phyloP scores from a whole-genome alignment of 2,888 invertebrate genomes.

The Drosophila lacicola region DNA sequence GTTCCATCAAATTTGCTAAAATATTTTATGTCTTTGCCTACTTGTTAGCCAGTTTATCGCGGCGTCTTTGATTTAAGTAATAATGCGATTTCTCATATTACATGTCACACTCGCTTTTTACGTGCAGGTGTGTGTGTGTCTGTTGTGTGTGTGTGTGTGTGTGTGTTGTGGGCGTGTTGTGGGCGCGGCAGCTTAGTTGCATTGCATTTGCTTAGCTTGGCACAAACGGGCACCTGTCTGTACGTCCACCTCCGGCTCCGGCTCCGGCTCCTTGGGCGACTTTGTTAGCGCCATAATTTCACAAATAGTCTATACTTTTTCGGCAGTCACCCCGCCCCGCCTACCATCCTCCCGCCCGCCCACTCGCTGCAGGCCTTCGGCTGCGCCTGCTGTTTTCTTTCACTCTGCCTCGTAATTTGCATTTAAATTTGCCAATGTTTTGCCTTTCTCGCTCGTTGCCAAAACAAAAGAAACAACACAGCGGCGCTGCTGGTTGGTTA shows the following conservation, averaged over 20 bases:
- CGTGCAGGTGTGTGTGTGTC: background rate
- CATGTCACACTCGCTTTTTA: background rate
- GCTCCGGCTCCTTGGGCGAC: background rate
- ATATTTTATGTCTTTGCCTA: conserved; percentile 5
- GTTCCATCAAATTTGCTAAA: conserved; percentile 18
- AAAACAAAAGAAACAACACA: conserved; percentile 58
- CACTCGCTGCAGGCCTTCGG: conserved; percentile 1
- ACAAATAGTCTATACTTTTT: conserved; percentile 62
- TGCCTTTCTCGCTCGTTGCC: conserved; percentile 75
- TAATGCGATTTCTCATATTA: conserved; percentile 21
- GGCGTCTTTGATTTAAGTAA: conserved; percentile 15
- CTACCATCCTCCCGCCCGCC: background rate
- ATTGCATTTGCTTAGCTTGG: conserved; percentile 40
- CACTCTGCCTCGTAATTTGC: conserved; percentile 68
- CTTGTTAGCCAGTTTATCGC: conserved; percentile 3
- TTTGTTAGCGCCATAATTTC: conserved; percentile 34
- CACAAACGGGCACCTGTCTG: conserved; percentile 27
- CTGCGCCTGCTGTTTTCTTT: conserved; percentile 46
- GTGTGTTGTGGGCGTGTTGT: conserved; percentile 1
- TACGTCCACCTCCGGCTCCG: background rate
- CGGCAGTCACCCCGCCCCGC: background rate
- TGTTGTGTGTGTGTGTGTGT: background rate
- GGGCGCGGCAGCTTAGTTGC: conserved; percentile 24
- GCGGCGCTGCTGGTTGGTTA: background rate
- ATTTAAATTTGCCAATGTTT: conserved; percentile 79